Base-by-base conservation (phyloP, 2,797 vertebrate species). In the Potorous gilbertii region DNA sequence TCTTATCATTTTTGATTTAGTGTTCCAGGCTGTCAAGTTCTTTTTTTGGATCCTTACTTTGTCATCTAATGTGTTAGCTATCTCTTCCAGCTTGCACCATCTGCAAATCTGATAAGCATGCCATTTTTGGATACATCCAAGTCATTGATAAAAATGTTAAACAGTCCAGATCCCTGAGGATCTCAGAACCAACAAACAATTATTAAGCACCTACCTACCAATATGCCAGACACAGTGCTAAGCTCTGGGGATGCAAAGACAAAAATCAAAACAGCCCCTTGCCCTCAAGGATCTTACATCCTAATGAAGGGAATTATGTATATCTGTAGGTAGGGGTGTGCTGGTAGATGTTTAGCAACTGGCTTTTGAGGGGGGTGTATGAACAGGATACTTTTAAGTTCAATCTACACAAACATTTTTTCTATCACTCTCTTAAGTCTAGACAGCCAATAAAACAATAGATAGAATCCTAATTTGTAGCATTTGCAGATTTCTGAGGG, bases 111-210 rank as follows among this genome's bases (percentile, higher is more conserved):
- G 74, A 87, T 87, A 87, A 87, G 74, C 40, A 46, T 87, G 6
- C 40, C 40, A 87, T 87, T 28, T 87, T 11, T 46, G 74, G 24
- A 46, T 87, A 27, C 40, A 87, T 50, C 74, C 24, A 87, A 87
- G 74, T 87, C 74, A 50, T 87, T 87, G 74, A 87, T 87, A 87
- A 87, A 87, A 87, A 87, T 87, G 40, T 87, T 24, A 87, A 74
- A 18, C 4, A 74, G 62, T 40, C 40, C 40, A 87, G 40, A 87
- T 50, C 21, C 74, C 40, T 27, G 40, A 87, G 66, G 40, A 46
- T 87, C 40, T 28, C 74, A 87, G 21, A 46, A 46, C 50, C 40
- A 87, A 28, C n/a, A n/a, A n/a, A n/a, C 5, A 4, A 24, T 87
- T 50, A 87, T 81, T 81, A 81, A 81, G 40, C 74, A 46, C 40